These are phyloP conservation scores for Picus viridis DNA, from an alignment of 2,797 vertebrate species.

Conservation along the genomic window DNA sequence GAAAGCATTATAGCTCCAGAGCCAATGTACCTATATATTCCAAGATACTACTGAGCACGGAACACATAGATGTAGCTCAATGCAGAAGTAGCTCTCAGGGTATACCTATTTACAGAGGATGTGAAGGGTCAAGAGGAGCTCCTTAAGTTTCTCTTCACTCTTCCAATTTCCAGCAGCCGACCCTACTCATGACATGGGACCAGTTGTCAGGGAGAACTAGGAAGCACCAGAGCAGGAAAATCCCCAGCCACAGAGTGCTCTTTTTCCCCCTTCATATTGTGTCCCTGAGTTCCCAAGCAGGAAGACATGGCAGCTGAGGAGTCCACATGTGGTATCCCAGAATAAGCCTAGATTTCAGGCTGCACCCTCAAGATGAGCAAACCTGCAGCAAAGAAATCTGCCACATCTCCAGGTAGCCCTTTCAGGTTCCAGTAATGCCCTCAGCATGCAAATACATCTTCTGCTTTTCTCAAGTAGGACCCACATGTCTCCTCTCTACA, in stretches of 20 bases:
- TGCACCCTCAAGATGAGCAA: not conserved
- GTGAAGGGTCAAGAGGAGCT: not conserved
- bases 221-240: not conserved
- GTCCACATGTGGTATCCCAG: not conserved
- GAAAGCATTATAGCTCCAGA: not conserved
- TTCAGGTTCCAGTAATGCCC: not conserved
- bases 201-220: not conserved
- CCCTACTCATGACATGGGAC: rapidly evolving
- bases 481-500: not conserved
- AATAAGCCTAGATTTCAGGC: not conserved
- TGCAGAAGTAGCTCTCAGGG: not conserved
- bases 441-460: not conserved
- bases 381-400: not conserved
- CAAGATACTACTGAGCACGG: not conserved
- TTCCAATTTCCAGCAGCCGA: not conserved
- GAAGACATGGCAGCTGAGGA: not conserved
- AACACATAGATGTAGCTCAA: not conserved
- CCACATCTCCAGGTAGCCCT: not conserved
- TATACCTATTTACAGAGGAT: not conserved
- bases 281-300: not conserved
- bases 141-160: not conserved
- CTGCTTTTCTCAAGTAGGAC: not conserved
- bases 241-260: not conserved
- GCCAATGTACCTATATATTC: too few species aligned
- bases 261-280: rapidly evolving